Evolutionary conservation across 1,140 invertebrate species (phyloP).

Genomic region (Drosophila sechellia): DNA sequence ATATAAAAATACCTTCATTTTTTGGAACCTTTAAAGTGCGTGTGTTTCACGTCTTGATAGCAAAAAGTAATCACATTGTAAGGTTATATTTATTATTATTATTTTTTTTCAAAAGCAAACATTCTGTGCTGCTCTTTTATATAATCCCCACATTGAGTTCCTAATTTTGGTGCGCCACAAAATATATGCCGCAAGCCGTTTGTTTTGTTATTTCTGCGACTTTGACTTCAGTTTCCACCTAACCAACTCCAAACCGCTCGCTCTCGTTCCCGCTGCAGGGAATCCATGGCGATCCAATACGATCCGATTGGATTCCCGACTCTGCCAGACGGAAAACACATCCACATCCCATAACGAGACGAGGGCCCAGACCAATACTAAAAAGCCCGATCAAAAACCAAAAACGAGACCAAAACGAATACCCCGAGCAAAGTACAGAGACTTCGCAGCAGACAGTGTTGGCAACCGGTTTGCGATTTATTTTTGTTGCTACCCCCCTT

Average conservation of each 20-base stretch:
- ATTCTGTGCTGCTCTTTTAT: background rate
- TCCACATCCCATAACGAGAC: conserved; percentile 56
- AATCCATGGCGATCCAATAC: conserved; percentile 24
- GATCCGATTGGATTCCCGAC: conserved; percentile 8
- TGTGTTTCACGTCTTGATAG: too few relatives aligned
- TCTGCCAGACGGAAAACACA: conserved; percentile 48
- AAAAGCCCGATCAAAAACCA: too few relatives aligned
- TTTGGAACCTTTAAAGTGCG: too few relatives aligned
- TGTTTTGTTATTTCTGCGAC: conserved; percentile 45
- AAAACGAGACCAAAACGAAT: conserved; percentile 14
- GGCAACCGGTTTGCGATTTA: conserved; percentile 78
- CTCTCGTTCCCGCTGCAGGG: conserved; percentile 16
- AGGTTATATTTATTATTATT: background rate
- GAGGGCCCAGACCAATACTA: conserved; percentile 27
- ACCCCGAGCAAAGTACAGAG: conserved; percentile 45
- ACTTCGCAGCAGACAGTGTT: conserved; percentile 65
- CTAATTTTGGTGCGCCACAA: conserved; percentile 65
- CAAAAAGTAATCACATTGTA: too few relatives aligned
- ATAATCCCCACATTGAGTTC: conserved; percentile 1
- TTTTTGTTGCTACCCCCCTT: conserved; percentile 52
- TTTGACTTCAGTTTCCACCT: conserved; percentile 29
- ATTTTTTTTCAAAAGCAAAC: background rate
- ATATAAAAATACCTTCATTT: too few relatives aligned
- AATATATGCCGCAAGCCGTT: conserved; percentile 60
- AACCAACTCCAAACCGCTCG: background rate